Percentiles rank a stretch among this genome's conserved stretches.
Evolutionary conservation across 2,113 vertebrate species (phyloP).

Genomic region (Nesospiza acunhae): DNA sequence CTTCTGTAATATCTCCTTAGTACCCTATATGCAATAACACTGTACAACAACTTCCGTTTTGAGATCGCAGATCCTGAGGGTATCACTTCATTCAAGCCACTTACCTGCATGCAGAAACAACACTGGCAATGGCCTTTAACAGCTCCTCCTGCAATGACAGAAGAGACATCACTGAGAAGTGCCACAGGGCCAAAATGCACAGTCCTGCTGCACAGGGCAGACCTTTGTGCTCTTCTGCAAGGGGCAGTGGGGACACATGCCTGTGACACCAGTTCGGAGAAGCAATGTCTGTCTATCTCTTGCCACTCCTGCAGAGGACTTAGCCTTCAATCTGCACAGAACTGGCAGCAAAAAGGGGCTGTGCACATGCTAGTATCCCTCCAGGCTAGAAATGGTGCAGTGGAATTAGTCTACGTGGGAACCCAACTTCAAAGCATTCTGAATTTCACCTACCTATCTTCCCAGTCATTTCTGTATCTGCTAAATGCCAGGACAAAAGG

Average conservation of each 20-base stretch:
- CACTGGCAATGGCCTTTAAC: constrained; percentile 90
- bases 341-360: not conserved
- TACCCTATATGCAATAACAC: not conserved
- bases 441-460: not conserved
- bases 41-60: not conserved
- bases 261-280: not conserved
- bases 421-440: not conserved
- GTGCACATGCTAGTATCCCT: not conserved
- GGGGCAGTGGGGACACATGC: not conserved
- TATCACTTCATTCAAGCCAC: not conserved
- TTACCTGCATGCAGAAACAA: constrained; percentile 89
- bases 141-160: constrained; percentile 86
- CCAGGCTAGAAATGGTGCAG: not conserved
- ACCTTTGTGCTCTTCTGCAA: fast-evolving
- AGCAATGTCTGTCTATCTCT: not conserved
- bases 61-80: not conserved
- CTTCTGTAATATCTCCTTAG: not conserved
- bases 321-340: not conserved
- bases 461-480: not conserved
- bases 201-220: fast-evolving
- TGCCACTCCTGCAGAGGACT: not conserved
- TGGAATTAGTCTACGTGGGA: not conserved
- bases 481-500: not conserved
- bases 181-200: not conserved
- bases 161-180: not conserved